Base-by-base conservation (phyloP, 1,140 invertebrate genomes). In the Drosophila triauraria region DNA sequence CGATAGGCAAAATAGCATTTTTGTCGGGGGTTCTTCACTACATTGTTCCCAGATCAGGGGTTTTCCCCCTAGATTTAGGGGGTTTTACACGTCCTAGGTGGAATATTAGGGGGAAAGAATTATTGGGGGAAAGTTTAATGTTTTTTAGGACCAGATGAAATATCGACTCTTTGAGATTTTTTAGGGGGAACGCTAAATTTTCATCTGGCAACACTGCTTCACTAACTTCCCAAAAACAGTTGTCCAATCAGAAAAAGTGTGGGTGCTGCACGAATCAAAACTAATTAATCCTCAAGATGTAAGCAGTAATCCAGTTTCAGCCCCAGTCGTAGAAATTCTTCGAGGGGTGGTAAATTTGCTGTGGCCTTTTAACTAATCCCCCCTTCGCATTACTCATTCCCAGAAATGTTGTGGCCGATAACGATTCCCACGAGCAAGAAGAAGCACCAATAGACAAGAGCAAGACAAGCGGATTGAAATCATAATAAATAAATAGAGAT, bases 341-440 rank as follows among this genome's bases (percentile, higher is more conserved):
- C 4, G 2, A 27, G 38, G 6, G 57, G 12, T 20, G 23, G 12
- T 13, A 27, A 6, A 54, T 17, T 62, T 20, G 15, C 38, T 44
- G 9, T 3, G 15, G 47, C 25, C 35, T 63, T 68, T 10, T 5
- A 1, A 32, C 53, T 50, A 72, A 72, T n/a, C 27, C 12, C 43
- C 61, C 30, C 9, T 17, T 20, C 68, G 35, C 53, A 70, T 72
- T 72, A 72, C 69, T 72, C 69, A 72, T 72, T 46, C 27, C 30
- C 53, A 72, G 69, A 69, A 72, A 72, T 72, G 67, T 72, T 58
- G 30, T 60, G 67, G 23, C 48, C 32, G 75, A 78, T 78, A 78
- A 78, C 75, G 60, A 78, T 62, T 50, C 57, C 38, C 51, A 50
- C 53, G 38, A 78, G 44, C 51, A 87, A 83, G 70, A 79, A 71